These are phyloP conservation scores for Drosophila glabriapex DNA, from an alignment of 2,888 invertebrate genomes.

Conservation along the genomic window DNA sequence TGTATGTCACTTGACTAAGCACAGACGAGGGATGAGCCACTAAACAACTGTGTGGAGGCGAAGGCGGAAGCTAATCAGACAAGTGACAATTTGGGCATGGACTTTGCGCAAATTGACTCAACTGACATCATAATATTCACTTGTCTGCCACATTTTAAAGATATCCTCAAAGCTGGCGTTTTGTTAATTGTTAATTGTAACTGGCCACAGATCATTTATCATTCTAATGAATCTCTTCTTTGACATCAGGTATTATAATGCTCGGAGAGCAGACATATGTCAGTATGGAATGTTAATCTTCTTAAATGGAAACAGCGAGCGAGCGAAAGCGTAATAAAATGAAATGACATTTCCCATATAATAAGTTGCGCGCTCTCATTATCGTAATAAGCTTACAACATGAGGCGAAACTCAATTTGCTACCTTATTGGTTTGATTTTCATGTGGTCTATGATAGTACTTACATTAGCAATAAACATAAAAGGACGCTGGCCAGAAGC, in stretches of 20 bases:
- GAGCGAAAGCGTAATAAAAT: neutral
- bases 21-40: constrained; percentile 5
- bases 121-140: constrained; percentile 45
- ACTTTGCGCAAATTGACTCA: constrained; percentile 39
- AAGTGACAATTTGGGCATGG: constrained; percentile 50
- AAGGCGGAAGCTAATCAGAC: constrained; percentile 50
- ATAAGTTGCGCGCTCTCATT: constrained; percentile 24
- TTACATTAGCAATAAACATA: neutral
- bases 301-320: constrained; percentile 22
- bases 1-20: constrained; percentile 64
- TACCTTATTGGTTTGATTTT: constrained; percentile 17
- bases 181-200: neutral
- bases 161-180: constrained; percentile 29
- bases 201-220: neutral
- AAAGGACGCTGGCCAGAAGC: neutral
- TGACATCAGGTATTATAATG: neutral
- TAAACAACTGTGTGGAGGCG: constrained; percentile 32
- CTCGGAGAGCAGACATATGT: constrained; percentile 10
- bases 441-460: constrained; percentile 1
- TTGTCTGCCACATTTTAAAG: constrained; percentile 35
- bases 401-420: constrained; percentile 27
- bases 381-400: constrained; percentile 9
- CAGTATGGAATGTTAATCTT: constrained; percentile 47
- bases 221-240: neutral
- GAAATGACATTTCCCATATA: constrained; percentile 11